Conservation (phyloP, 2,888 invertebrate genomes). For the Mesochorus sp. region DNA sequence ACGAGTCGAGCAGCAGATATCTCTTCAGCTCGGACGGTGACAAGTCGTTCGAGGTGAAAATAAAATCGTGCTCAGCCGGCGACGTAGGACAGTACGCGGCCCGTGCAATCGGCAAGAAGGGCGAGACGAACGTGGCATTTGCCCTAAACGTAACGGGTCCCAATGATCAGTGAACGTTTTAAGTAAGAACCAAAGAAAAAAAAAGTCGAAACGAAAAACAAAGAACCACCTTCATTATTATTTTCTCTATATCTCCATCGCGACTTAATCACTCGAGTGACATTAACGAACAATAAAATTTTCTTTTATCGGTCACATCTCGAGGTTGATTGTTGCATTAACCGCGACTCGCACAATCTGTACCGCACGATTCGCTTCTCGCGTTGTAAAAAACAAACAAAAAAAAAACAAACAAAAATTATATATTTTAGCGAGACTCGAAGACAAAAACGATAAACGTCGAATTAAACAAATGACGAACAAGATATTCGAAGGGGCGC, state of each 20-base stretch:
- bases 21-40: conserved; percentile 92
- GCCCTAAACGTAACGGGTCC: conserved; percentile 90
- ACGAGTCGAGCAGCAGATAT: conserved; percentile 90
- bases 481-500: conserved; percentile 35
- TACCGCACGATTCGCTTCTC: background rate
- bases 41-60: conserved; percentile 90
- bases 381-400: background rate
- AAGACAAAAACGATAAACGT: conserved; percentile 10
- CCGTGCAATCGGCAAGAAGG: conserved; percentile 92
- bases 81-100: conserved; percentile 95
- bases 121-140: conserved; percentile 92
- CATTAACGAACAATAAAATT: too few species aligned
- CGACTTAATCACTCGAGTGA: too few species aligned
- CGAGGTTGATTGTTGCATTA: too few species aligned
- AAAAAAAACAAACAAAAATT: conserved; percentile 32
- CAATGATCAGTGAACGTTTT: conserved; percentile 82
- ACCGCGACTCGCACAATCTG: background rate
- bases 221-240: conserved; percentile 10
- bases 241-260: conserved; percentile 1
- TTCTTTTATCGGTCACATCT: too few species aligned
- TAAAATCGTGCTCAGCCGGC: conserved; percentile 88
- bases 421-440: too few species aligned
- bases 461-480: conserved; percentile 26
- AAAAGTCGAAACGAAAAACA: background rate
- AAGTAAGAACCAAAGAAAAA: too few species aligned